Base-by-base conservation (phyloP, 1,140 invertebrate genomes). In the Battus philenor region DNA sequence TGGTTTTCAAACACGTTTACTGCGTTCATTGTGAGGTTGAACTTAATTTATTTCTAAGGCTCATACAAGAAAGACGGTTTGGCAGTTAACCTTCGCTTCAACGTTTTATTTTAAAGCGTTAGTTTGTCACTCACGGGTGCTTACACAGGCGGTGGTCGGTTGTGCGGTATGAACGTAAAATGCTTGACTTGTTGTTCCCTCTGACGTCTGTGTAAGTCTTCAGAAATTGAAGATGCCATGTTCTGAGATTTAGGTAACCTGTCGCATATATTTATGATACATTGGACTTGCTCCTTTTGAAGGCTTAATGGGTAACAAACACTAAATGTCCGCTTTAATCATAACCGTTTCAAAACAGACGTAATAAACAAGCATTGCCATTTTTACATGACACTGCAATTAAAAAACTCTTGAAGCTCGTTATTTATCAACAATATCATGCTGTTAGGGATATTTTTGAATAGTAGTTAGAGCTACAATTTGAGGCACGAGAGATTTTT, bases 21-120 rank as follows among this genome's bases (percentile, higher is more conserved):
- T 73, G 68, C 54, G 50, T 32, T 47, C 60, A 62, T 67, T 69
- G 66, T 73, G 34, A 44, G 59, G 65, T 68, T 61, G 49, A 64
- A 67, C 44, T 59, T 68, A 67, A 77, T 73, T 71, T 71, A 71
- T 69, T 64, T 57, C 58, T 52, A 54, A 30, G 26, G 18, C 43
- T 41, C 17, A 11, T 45, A 50, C 48, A 50, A 34, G 46, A 43
- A 51, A 54, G 53, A 48, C 47, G 26, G 30, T 33, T 38, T 30
- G 38, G n/a, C 9, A 36, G 15, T 18, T 36, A 36, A 6, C 31
- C 31, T 13, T 33, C 31, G 10, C 31, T 33, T 16, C 13, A 2
- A 9, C n/a, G 15, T 18, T 36, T 17, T 22, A 20, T 36, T 20
- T 36, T 6, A 16, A 18, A 18, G 33, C 33, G 17, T 36, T 12